Conservation (phyloP, 2,113 vertebrate species). For the Lophotis ruficrista region DNA sequence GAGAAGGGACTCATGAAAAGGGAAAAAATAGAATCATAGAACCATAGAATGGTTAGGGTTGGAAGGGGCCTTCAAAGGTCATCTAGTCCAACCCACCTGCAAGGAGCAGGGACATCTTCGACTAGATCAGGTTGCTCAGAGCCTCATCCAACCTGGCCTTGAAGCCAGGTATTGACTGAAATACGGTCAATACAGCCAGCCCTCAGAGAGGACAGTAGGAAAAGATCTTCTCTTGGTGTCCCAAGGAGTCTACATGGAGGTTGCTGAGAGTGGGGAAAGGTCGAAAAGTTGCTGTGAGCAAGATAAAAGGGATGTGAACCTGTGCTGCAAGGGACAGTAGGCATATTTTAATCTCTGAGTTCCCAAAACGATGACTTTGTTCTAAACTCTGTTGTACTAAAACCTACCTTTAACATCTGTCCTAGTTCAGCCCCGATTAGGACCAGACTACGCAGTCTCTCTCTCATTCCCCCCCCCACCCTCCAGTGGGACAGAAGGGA, state of each 20-base stretch:
- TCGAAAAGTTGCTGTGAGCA: background rate
- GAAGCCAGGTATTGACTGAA: background rate
- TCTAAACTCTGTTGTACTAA: background rate
- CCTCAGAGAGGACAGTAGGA: background rate
- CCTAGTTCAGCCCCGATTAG: too few relatives aligned
- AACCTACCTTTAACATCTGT: background rate
- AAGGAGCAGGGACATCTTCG: too few relatives aligned
- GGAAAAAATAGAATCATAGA: background rate
- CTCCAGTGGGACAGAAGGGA: too few relatives aligned
- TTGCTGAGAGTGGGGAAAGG: background rate
- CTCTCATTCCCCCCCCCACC: too few relatives aligned
- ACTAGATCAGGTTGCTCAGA: too few relatives aligned
- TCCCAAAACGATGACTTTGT: background rate
- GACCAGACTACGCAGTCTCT: too few relatives aligned
- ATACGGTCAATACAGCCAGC: background rate
- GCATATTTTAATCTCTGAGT: background rate
- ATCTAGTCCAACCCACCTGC: too few relatives aligned
- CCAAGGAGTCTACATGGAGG: fast-evolving
- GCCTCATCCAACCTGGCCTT: too few relatives aligned
- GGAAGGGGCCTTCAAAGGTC: too few relatives aligned
- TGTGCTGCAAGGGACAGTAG: background rate
- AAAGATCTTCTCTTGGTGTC: background rate
- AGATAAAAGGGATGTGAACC: background rate
- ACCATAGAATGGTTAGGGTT: too few relatives aligned
- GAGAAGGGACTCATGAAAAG: background rate